These are phyloP conservation scores for Meleagris gallopavo DNA, from an alignment of 2,113 vertebrate species.

Conservation along the genomic window DNA sequence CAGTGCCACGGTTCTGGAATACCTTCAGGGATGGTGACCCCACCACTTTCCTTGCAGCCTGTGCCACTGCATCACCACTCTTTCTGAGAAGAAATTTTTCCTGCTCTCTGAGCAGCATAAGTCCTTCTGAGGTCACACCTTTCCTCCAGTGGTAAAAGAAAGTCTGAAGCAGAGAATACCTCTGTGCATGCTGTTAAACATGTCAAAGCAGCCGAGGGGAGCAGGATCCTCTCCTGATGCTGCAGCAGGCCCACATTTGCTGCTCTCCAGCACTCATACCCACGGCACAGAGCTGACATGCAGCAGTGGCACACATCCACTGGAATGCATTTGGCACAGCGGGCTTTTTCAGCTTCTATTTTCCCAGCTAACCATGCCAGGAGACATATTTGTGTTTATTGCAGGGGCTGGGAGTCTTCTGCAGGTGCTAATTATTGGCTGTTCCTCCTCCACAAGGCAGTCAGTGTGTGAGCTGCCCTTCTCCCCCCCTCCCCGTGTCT, in stretches of 20 bases:
- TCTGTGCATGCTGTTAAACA: background rate
- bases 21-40: too few relatives aligned
- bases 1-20: too few relatives aligned
- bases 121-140: background rate
- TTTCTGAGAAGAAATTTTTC: too few relatives aligned
- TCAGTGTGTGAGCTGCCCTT: conserved; percentile 23
- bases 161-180: background rate
- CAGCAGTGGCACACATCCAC: background rate
- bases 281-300: background rate
- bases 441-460: conserved; percentile 45
- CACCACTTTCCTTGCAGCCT: too few relatives aligned
- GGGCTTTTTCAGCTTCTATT: conserved; percentile 18
- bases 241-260: background rate
- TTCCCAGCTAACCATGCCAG: conserved; percentile 49
- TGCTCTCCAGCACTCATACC: background rate
- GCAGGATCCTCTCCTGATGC: background rate
- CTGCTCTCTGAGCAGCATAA: background rate
- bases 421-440: conserved; percentile 30
- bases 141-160: background rate
- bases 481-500: fast-evolving
- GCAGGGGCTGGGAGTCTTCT: conserved; percentile 21
- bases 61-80: too few relatives aligned
- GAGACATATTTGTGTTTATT: conserved; percentile 66
- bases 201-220: background rate
- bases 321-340: conserved; percentile 32